These are phyloP conservation scores for Coenonympha glycerion DNA, from an alignment of 2,888 invertebrate genomes.

Conservation along the genomic window DNA sequence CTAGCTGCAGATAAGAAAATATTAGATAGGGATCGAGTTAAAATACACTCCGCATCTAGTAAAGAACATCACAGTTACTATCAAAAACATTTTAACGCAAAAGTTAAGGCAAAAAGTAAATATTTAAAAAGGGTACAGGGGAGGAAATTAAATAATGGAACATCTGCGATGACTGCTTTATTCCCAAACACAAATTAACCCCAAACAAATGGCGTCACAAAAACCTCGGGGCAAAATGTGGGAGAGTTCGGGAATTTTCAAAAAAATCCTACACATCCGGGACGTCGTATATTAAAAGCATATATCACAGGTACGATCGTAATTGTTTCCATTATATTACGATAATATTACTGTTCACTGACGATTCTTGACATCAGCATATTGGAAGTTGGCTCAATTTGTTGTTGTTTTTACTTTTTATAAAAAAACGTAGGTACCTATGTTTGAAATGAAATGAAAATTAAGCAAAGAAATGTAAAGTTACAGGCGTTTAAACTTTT, in stretches of 20 bases:
- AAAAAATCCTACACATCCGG: conserved; percentile 47
- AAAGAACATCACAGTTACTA: not conserved
- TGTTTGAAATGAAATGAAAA: no score
- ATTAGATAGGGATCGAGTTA: not conserved
- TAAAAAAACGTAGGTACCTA: no score
- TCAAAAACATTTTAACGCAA: not conserved
- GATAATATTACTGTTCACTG: no score
- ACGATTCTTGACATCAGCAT: no score
- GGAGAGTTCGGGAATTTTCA: conserved; percentile 47
- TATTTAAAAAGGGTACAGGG: conserved; percentile 22
- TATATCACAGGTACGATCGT: conserved; percentile 42
- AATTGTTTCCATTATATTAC: conserved; percentile 35
- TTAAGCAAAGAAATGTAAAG: no score
- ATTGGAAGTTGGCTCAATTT: no score
- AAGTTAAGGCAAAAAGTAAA: not conserved
- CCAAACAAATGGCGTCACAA: conserved; percentile 55
- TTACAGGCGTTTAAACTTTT: no score
- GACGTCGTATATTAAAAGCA: conserved; percentile 39
- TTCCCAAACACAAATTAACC: conserved; percentile 44
- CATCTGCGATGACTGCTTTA: conserved; percentile 52
- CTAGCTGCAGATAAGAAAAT: not conserved
- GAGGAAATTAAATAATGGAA: conserved; percentile 55
- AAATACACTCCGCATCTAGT: not conserved
- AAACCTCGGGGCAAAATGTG: conserved; percentile 45
- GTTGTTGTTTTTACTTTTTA: no score